Evolutionary conservation across 1,140 invertebrate genomes (phyloP), one percentile per base, ranked within the genome.

Genomic region (Cotesia typhae): DNA sequence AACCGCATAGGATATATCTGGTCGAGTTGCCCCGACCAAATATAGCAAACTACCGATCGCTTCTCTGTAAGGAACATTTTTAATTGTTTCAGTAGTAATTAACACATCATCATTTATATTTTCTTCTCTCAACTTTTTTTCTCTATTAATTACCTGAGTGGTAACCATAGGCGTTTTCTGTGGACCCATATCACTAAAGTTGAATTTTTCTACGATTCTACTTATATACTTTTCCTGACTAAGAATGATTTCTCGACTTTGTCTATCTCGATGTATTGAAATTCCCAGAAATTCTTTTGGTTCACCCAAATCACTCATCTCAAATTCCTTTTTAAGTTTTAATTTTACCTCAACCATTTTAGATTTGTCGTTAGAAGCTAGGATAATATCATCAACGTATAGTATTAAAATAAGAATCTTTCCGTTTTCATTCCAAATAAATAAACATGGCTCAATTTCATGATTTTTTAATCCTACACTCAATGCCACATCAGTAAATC

Each of bases 1-100:
- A 0, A 85, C 82, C 9, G 83, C 70, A 75, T 77, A 84, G 0
- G 76, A 64, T n/a, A 85, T 81, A 71, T 87, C 84, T 38, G 81
- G 81, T 47, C 82, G 67, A 9, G 80, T 81, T 6, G 72, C 76
- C 37, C 77, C 57, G 4, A 78, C 66, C 4, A 83, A 57, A 78
- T 83, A 84, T 41, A 83, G 28, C 17, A 87, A 72, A 47, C 75
- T 67, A 14, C 83, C 83, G 17, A 85, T 76, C 9, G 81, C 51
- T 35, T 84, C 70, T 36, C 75, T 76, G 67, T 80, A 85, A 51
- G 53, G 36, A 6, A 36, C 66, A 38, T 77, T 74, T 41, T 72
- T 28, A 38, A 17, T 14, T 20, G 57, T 71, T 47, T 65, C 55
- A 38, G 65, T 67, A 17, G 17, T n/a, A 14, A 68, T 65, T 67